Evolutionary conservation across 1,140 invertebrate species (phyloP), one percentile per base, ranked within the genome.

Genomic region (Drosophila sturtevanti): DNA sequence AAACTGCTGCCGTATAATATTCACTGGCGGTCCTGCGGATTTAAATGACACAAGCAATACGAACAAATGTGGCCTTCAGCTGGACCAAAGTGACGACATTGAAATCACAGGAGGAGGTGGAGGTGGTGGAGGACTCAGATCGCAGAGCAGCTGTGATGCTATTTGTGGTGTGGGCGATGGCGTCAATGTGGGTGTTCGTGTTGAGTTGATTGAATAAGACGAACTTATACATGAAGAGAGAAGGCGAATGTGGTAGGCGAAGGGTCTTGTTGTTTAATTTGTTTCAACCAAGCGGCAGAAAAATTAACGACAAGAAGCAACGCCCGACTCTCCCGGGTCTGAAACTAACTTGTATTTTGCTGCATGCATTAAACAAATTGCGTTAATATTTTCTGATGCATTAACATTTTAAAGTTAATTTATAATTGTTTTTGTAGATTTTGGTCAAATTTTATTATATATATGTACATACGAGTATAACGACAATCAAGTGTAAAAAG

Each of bases 371-470:
- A 81, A 81, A 81, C 59, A 72, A 73, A 73, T 77, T 81, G 78
- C 79, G 73, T 81, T 81, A 77, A 73, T 63, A 73, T 77, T 81
- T 72, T 76, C 51, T 63, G 55, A 81, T 73, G 58, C 73, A 81
- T 69, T 64, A 55, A 62, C 58, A 63, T 14, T 72, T 65, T 72
- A 37, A 27, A 14, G 37, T 37, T 34, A 9, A 7, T 18, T 35
- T 34, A 48, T 14, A 24, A 14, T 35, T 16, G 41, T 16, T 4
- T 6, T 11, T 12, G 12, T 12, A 14, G 16, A n/a, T 14, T 16
- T 38, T 16, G 24, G 11, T 35, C 34, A 67, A 22, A 18, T 22
- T 22, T 44, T 31, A 31, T 31, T 31, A 31, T 31, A 24, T 31
- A 31, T 31, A 24, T 24, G 1, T 24, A 31, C 6, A 31, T 35